Conservation (phyloP, 2,888 invertebrate genomes). For the Heliconius erato region DNA sequence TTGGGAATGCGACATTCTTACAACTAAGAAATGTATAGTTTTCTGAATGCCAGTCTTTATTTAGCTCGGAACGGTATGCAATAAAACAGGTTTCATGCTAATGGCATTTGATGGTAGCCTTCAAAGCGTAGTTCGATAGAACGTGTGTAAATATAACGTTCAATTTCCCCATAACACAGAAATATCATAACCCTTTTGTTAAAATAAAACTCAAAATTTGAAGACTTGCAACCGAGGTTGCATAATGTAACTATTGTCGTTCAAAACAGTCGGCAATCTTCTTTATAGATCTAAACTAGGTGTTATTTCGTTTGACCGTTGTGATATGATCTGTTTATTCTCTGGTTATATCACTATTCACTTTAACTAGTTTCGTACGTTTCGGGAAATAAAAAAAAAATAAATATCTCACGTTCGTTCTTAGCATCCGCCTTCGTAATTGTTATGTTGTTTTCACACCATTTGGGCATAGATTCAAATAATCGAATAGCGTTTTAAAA, state of each 20-base stretch:
- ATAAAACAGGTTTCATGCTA: slow-evolving; percentile 49
- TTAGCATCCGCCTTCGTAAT: slow-evolving; percentile 64
- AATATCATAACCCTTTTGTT: slow-evolving; percentile 25
- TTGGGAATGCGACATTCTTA: slow-evolving; percentile 54
- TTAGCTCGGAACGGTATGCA: slow-evolving; percentile 46
- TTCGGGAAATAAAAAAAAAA: slow-evolving; percentile 51
- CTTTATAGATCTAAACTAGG: slow-evolving; percentile 40
- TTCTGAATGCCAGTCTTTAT: slow-evolving; percentile 50
- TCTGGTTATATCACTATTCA: slow-evolving; percentile 51
- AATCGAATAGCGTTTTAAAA: slow-evolving; percentile 36
- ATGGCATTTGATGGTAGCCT: slow-evolving; percentile 50
- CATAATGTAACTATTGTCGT: neutral
- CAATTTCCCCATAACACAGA: slow-evolving; percentile 42
- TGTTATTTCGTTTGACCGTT: slow-evolving; percentile 45
- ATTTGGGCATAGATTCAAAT: slow-evolving; percentile 41
- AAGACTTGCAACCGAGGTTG: neutral
- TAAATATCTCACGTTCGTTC: slow-evolving; percentile 53
- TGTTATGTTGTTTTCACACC: slow-evolving; percentile 55
- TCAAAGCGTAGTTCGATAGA: slow-evolving; percentile 40
- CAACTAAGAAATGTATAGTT: slow-evolving; percentile 42
- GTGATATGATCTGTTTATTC: slow-evolving; percentile 47
- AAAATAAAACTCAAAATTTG: neutral
- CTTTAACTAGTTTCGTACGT: slow-evolving; percentile 47
- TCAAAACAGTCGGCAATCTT: slow-evolving; percentile 27
- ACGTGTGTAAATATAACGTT: slow-evolving; percentile 42